Evolutionary conservation across 2,888 invertebrate genomes (phyloP), one percentile per base, ranked within the genome.

Genomic region (Drosophila lacicola): DNA sequence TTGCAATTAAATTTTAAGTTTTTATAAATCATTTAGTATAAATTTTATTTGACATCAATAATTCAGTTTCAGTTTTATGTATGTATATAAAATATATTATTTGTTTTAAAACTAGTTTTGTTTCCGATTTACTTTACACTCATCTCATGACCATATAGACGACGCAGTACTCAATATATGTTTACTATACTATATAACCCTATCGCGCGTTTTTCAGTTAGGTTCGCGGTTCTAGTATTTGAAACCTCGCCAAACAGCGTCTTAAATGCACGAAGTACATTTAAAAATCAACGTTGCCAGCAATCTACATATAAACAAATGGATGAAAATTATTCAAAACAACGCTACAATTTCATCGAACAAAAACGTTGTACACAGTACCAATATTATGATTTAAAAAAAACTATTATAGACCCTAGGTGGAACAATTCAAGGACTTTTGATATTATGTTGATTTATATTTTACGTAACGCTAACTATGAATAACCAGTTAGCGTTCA

Each of bases 21-120:
- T 71, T 45, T 54, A 54, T 67, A 62, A 55, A 70, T 76, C 64
- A 84, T 87, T 81, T 83, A 87, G 78, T 82, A 87, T 78, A 83
- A 70, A 75, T 71, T 89, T 88, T 88, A 82, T 83, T 89, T 88
- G 89, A 88, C 88, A 90, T 88, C 89, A 87, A 88, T 78, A 86
- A 74, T 84, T 89, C 78, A 78, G 78, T 86, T 86, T 78, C 82
- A 69, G 60, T 86, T 80, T 70, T 74, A 78, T 81, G 71, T 73
- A 72, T 74, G 73, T 85, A 82, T 82, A 70, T 87, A 87, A 80
- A 82, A 83, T 83, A 83, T 83, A 83, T 79, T 87, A 78, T 84
- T 87, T 87, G 53, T 88, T 88, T 8, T 74, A 85, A 85, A 76
- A 78, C 73, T 88, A 83, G 66, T 85, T 84, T 80, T 67, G 70